These are phyloP conservation scores for Columba guinea DNA, from an alignment of 2,797 vertebrate genomes.

Conservation along the genomic window DNA sequence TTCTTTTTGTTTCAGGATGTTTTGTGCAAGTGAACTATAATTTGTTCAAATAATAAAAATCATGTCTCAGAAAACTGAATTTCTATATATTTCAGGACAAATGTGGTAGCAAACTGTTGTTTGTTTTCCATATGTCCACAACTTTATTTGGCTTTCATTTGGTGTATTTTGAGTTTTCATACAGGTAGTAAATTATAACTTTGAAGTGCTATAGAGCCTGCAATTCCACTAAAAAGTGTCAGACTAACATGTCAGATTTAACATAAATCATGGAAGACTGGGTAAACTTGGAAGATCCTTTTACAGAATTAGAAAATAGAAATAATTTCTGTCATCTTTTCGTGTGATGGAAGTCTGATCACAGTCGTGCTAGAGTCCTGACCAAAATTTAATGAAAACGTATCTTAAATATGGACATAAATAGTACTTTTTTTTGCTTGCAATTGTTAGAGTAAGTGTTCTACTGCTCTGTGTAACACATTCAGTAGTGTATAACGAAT, in stretches of 20 bases:
- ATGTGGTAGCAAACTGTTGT: not conserved
- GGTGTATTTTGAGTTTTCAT: conserved; percentile 22
- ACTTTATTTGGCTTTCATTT: conserved; percentile 38
- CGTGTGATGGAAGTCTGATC: conserved; percentile 16
- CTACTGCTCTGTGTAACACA: not conserved
- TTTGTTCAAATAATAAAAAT: not conserved
- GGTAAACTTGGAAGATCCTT: not conserved
- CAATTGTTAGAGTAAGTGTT: not conserved
- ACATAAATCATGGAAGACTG: conserved; percentile 8
- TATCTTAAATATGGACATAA: not conserved
- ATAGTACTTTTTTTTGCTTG: not conserved
- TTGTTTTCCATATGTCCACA: not conserved
- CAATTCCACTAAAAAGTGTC: conserved; percentile 26
- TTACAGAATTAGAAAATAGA: conserved; percentile 41
- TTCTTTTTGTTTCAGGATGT: not conserved
- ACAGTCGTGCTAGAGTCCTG: not conserved
- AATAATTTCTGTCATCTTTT: conserved; percentile 23
- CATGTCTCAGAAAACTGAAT: not conserved
- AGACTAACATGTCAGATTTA: not conserved
- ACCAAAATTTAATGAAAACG: not conserved
- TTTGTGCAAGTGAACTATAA: not conserved
- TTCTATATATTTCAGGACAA: not conserved
- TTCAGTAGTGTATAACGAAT: not conserved
- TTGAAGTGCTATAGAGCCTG: conserved; percentile 44
- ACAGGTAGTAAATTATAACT: conserved; percentile 39